phyloP scores from a whole-genome alignment of 2,888 invertebrate genomes.

The Antheraea assamensis region DNA sequence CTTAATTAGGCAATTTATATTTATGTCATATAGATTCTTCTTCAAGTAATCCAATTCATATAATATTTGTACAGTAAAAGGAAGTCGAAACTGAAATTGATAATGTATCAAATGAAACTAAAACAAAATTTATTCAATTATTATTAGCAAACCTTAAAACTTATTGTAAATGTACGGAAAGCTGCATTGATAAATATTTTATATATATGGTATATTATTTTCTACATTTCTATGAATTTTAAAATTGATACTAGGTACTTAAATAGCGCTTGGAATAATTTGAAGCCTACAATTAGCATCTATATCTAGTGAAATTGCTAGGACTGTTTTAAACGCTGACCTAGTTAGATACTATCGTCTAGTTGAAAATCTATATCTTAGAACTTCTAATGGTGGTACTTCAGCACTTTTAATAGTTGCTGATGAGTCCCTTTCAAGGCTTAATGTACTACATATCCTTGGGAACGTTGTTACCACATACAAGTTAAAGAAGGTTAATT shows the following conservation, averaged over 20 bases:
- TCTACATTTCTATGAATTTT: neutral
- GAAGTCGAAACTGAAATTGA: neutral
- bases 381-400: too few species aligned
- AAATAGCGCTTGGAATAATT: neutral
- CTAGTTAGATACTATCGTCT: neutral
- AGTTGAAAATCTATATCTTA: neutral
- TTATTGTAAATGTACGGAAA: neutral
- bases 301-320: too few species aligned
- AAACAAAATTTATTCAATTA: neutral
- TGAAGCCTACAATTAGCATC: neutral
- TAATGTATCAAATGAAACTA: neutral
- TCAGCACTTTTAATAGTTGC: too few species aligned
- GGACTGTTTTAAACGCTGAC: neutral
- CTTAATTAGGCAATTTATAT: neutral
- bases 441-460: too few species aligned
- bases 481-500: too few species aligned
- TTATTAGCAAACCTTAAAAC: neutral
- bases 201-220: neutral
- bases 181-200: neutral
- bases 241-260: neutral
- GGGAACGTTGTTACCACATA: too few species aligned
- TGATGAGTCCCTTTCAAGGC: too few species aligned
- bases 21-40: neutral
- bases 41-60: neutral
- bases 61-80: neutral